These are phyloP conservation scores for Steatornis caripensis DNA, from an alignment of 2,113 vertebrate genomes.

Conservation along the genomic window DNA sequence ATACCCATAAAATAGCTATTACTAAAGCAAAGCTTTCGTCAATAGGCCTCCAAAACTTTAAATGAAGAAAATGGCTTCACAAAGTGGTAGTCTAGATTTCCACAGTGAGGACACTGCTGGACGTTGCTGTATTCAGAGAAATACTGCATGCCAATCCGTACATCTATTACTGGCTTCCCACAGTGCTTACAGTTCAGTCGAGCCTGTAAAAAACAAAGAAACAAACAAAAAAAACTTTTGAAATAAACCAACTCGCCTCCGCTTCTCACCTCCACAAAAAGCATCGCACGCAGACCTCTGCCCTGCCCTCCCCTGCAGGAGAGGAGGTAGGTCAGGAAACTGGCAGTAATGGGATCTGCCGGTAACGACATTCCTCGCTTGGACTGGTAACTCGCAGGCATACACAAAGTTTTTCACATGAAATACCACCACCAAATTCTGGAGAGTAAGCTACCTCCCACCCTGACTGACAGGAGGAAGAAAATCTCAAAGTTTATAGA, in stretches of 20 bases:
- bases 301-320: neutral
- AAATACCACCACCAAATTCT: neutral
- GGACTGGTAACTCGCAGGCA: rapidly evolving
- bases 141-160: conserved; percentile 98
- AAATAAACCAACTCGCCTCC: neutral
- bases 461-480: neutral
- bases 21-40: conserved; percentile 92
- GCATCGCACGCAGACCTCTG: neutral
- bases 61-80: conserved; percentile 99
- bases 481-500: neutral
- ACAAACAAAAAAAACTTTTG: conserved; percentile 6
- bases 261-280: neutral
- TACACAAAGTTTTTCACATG: neutral
- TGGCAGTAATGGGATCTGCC: neutral
- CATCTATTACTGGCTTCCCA: conserved; percentile 96
- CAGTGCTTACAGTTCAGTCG: conserved; percentile 99
- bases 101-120: conserved; percentile 98
- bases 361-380: neutral
- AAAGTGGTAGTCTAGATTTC: conserved; percentile 99
- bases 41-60: conserved; percentile 99
- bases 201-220: conserved; percentile 75
- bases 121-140: conserved; percentile 99
- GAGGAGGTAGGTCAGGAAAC: neutral
- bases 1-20: conserved; percentile 87
- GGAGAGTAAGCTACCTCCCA: neutral